Conservation (phyloP, 2,888 invertebrate genomes). For the Aelia acuminata region DNA sequence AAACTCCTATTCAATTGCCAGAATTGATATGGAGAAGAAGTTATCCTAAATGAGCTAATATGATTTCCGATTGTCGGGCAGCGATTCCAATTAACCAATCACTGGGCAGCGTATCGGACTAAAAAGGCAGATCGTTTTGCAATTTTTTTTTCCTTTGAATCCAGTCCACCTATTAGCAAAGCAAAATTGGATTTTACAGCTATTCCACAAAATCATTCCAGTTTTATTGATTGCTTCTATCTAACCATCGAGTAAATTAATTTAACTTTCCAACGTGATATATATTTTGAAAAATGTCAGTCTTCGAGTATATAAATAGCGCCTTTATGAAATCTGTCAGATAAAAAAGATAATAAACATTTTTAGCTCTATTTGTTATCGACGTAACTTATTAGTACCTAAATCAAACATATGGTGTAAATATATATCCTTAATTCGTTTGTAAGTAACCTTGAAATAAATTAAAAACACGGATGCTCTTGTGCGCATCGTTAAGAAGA, state of each 20-base stretch:
- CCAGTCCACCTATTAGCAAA: background rate
- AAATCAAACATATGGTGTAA: too few species aligned
- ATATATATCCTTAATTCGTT: too few species aligned
- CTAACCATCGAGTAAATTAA: too few species aligned
- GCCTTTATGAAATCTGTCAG: too few species aligned
- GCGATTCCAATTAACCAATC: conserved; percentile 42
- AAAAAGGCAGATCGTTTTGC: conserved; percentile 17
- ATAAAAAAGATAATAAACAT: too few species aligned
- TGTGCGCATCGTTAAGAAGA: too few species aligned
- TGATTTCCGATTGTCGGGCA: conserved; percentile 36
- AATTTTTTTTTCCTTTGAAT: conserved; percentile 17
- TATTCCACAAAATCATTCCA: background rate
- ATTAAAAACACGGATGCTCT: too few species aligned
- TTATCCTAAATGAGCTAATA: conserved; percentile 26
- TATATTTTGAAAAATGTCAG: too few species aligned
- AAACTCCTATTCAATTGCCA: background rate
- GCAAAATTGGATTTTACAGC: background rate
- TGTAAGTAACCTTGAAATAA: too few species aligned
- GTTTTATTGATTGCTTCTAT: background rate
- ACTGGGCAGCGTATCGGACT: background rate
- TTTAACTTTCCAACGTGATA: background rate
- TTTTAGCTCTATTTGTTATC: too few species aligned
- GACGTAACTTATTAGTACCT: too few species aligned
- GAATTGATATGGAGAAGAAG: conserved; percentile 3
- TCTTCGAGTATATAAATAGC: too few species aligned